Evolutionary conservation across 2,888 invertebrate genomes (phyloP), one percentile per base, ranked within the genome.

Genomic region (Elysia crispata): DNA sequence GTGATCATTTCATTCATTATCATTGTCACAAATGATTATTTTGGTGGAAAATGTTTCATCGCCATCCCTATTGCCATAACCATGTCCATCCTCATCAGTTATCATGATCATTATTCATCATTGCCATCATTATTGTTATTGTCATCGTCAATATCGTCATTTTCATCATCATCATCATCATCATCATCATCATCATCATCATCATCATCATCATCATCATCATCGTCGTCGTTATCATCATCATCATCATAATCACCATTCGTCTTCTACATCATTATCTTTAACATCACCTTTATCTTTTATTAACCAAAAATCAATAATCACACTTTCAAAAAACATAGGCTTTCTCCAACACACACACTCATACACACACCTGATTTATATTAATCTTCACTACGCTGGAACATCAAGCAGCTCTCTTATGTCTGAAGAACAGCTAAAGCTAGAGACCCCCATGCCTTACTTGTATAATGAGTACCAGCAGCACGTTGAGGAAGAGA

Each of bases 391-490:
- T n/a, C n/a, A n/a, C n/a, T n/a, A n/a, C n/a, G n/a, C n/a, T n/a
- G n/a, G n/a, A n/a, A n/a, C n/a, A n/a, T n/a, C n/a, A n/a, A n/a
- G n/a, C n/a, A n/a, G n/a, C n/a, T n/a, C n/a, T n/a, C n/a, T n/a
- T n/a, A n/a, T n/a, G n/a, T n/a, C n/a, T n/a, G n/a, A 54, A 54
- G 18, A 13, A 54, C 54, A 18, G 15, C 13, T 54, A 54, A 54
- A 54, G 13, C 13, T 54, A 15, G 18, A 54, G 13, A 15, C 13
- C 54, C 25, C n/a, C 3, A 74, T 1, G n/a, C 20, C 33, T 57
- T 33, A 79, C 79, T 74, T 74, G 74, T 54, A 79, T 89, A 18
- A 89, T 89, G 25, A 86, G 30, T 11, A 90, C 87, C 31, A 91
- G 85, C 11, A 89, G 76, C 3, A 60, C 28, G 78, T 84, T 84